phyloP scores from a whole-genome alignment of 2,113 vertebrate genomes.

The Ameiurus melas region DNA sequence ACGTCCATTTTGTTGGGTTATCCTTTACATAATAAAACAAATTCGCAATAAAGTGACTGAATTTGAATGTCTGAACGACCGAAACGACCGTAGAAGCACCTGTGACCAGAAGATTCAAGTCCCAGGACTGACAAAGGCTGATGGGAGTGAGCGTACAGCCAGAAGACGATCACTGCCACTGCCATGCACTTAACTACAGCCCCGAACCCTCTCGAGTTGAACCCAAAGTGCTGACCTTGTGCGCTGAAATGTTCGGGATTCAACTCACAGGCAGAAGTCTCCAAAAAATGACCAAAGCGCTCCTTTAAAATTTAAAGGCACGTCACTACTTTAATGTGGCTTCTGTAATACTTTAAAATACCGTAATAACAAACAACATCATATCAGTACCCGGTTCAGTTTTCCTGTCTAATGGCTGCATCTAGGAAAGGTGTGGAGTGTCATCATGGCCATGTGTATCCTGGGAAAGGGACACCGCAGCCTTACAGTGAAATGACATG shows the following conservation, averaged over 20 bases:
- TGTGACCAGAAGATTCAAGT: neutral
- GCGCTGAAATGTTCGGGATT: neutral
- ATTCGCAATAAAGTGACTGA: neutral
- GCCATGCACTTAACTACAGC: neutral
- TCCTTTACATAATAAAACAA: neutral
- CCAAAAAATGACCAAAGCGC: neutral
- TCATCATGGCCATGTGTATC: neutral
- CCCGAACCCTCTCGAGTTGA: neutral
- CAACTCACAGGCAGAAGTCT: neutral
- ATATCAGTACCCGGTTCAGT: neutral
- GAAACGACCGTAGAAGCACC: neutral
- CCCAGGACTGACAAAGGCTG: neutral
- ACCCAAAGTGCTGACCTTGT: neutral
- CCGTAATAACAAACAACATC: neutral
- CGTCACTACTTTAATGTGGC: slow-evolving; percentile 39
- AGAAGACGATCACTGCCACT: neutral
- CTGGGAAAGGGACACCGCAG: slow-evolving; percentile 68
- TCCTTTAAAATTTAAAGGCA: neutral
- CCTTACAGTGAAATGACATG: slow-evolving; percentile 33
- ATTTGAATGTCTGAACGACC: neutral
- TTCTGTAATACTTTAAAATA: slow-evolving; percentile 10
- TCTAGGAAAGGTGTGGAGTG: neutral
- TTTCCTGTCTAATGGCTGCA: neutral
- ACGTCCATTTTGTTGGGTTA: neutral
- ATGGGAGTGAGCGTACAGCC: neutral